phyloP scores from a whole-genome alignment of 2,797 vertebrate genomes.

The Schizothorax lantsangensis region DNA sequence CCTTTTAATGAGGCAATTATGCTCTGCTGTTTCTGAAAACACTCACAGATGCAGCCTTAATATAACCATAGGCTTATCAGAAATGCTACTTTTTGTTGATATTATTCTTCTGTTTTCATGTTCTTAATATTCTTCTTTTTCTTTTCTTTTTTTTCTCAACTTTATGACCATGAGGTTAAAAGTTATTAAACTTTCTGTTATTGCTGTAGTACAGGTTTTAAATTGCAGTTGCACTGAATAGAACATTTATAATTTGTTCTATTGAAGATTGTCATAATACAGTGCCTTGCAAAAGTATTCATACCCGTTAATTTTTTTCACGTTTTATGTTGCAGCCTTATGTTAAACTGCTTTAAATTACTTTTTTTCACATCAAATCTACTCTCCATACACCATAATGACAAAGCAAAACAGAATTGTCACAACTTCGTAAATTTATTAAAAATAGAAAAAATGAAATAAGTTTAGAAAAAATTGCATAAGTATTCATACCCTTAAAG shows the following conservation, averaged over 20 bases:
- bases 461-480: too few species aligned
- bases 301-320: too few species aligned
- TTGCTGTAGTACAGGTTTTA: background rate
- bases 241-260: background rate
- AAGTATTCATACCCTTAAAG: too few species aligned
- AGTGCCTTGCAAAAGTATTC: too few species aligned
- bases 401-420: too few species aligned
- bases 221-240: background rate
- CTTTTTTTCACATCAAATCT: too few species aligned
- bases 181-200: background rate
- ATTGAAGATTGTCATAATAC: background rate
- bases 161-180: background rate
- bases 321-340: too few species aligned
- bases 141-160: background rate
- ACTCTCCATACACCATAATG: too few species aligned
- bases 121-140: background rate
- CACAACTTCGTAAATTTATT: too few species aligned
- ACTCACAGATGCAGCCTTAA: background rate
- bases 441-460: too few species aligned
- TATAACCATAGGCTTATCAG: background rate
- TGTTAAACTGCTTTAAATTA: too few species aligned
- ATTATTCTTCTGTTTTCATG: background rate
- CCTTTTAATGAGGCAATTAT: slow-evolving; percentile 38
- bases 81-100: background rate
- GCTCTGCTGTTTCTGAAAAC: slow-evolving; percentile 9